Percentiles rank a stretch among this genome's conserved stretches.
phyloP scores from a whole-genome alignment of 2,888 invertebrate genomes.

The Sarcophaga rosellei region DNA sequence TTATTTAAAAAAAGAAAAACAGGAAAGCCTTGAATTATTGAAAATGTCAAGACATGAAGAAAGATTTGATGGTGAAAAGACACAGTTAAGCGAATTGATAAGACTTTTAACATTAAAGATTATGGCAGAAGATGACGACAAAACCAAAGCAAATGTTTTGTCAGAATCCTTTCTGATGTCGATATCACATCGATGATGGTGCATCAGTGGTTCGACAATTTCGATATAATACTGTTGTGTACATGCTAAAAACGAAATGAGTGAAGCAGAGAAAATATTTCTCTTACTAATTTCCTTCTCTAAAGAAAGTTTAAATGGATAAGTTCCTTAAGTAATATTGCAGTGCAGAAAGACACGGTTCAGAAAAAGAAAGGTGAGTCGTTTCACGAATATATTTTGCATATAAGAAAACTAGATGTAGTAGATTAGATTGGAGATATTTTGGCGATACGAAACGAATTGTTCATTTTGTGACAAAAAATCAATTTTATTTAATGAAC shows the following conservation, averaged over 20 bases:
- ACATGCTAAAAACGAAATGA: constrained; percentile 30
- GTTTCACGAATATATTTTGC: constrained; percentile 46
- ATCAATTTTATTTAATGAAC: no score
- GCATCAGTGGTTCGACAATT: constrained; percentile 38
- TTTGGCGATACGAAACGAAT: constrained; percentile 1
- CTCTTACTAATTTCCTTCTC: constrained; percentile 24
- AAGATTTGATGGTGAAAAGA: not conserved
- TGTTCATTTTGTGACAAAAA: no score
- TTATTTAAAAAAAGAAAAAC: not conserved
- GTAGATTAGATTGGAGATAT: constrained; percentile 20
- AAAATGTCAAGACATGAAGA: not conserved
- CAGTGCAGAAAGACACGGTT: constrained; percentile 14
- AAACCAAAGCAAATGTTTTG: constrained; percentile 30
- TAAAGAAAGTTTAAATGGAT: constrained; percentile 2
- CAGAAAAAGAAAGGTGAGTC: constrained; percentile 34
- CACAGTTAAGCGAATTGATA: constrained; percentile 20
- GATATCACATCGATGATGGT: constrained; percentile 42
- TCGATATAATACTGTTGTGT: constrained; percentile 50
- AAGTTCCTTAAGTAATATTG: not conserved
- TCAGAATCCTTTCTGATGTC: constrained; percentile 50
- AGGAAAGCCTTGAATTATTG: not conserved
- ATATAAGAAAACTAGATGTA: constrained; percentile 47
- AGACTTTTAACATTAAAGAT: constrained; percentile 14
- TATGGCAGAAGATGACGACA: not conserved
- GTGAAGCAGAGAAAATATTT: constrained; percentile 27